Conservation (phyloP, 2,888 invertebrate species). For the Meiosimyza decipiens region DNA sequence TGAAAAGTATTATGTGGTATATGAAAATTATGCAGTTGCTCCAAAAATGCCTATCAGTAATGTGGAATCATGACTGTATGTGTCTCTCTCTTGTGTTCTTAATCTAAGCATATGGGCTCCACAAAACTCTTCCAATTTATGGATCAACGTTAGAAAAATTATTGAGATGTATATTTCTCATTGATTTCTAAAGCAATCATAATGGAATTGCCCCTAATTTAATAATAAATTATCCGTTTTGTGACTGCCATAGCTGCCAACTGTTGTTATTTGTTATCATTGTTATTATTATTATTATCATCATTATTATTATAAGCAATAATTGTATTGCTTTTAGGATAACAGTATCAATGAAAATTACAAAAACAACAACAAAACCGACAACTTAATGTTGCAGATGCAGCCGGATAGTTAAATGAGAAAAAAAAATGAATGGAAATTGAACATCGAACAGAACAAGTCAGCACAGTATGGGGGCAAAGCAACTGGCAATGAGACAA, state of each 20-base stretch:
- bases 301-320: constrained; percentile 14
- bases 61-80: no score
- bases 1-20: no score
- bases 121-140: no score
- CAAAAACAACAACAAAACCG: neutral
- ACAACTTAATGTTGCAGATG: constrained; percentile 4
- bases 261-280: constrained; percentile 15
- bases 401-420: neutral
- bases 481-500: no score
- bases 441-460: neutral
- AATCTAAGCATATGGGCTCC: no score
- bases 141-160: no score
- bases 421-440: neutral
- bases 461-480: neutral
- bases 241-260: neutral
- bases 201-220: no score
- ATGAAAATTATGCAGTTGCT: no score
- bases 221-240: neutral
- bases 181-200: no score
- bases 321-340: constrained; percentile 20
- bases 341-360: constrained; percentile 17
- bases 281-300: constrained; percentile 16
- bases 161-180: no score
- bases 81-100: no score
- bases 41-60: no score